These are phyloP conservation scores for Acrocephalus scirpaceus DNA, from an alignment of 2,797 vertebrate species.

Conservation along the genomic window DNA sequence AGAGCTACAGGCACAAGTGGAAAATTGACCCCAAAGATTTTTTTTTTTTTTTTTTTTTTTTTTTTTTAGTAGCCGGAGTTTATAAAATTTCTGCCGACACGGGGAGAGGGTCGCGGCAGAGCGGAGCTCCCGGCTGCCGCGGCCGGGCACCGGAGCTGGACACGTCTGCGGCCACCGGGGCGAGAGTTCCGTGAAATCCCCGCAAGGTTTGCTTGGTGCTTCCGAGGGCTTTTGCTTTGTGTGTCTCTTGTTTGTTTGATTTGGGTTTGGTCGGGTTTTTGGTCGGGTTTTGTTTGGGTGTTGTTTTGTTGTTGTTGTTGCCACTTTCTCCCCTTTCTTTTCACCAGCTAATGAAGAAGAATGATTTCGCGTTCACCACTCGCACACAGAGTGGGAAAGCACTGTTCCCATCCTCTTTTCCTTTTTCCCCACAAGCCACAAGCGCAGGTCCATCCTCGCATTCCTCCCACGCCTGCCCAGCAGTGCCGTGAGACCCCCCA, in stretches of 20 bases:
- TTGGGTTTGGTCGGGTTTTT: not conserved
- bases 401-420: not conserved
- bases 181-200: not conserved
- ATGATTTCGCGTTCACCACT: not conserved
- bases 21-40: conserved; percentile 75
- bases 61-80: conserved; percentile 73
- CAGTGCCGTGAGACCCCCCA: not conserved
- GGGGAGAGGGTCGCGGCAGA: not conserved
- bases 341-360: not conserved
- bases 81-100: conserved; percentile 62
- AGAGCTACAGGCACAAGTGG: conserved; percentile 77
- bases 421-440: not conserved
- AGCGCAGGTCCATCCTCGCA: not conserved
- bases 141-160: conserved; percentile 10
- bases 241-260: not conserved
- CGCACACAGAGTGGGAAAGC: not conserved
- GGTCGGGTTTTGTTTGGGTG: not conserved
- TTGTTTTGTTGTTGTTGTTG: not conserved
- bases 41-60: conserved; percentile 60
- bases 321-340: accelerated
- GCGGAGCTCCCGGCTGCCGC: not conserved
- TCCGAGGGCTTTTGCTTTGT: not conserved
- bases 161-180: not conserved
- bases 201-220: not conserved
- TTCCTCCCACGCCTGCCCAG: not conserved